Percentiles rank a stretch among this genome's conserved stretches.
Evolutionary conservation across 2,797 vertebrate genomes (phyloP).

Genomic region (Eremophila alpestris): DNA sequence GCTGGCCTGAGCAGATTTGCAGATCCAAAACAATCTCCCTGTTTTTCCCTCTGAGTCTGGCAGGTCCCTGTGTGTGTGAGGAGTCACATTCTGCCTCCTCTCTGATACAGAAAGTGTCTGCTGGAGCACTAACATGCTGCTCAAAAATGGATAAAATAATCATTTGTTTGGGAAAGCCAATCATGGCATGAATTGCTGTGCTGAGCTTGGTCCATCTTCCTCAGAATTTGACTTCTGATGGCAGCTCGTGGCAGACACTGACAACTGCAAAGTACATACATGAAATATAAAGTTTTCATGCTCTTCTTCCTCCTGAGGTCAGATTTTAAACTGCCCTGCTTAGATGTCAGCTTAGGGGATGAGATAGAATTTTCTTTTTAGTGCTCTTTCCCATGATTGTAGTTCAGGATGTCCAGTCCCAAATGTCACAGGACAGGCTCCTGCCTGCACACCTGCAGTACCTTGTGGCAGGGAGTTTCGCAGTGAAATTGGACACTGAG

Average conservation of each 20-base stretch:
- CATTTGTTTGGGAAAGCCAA: neutral
- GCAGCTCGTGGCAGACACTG: neutral
- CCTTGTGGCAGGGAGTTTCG: neutral
- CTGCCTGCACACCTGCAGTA: neutral
- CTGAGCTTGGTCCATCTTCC: neutral
- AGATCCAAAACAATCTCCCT: neutral
- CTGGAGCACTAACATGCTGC: neutral
- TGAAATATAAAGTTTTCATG: neutral
- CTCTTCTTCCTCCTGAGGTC: neutral
- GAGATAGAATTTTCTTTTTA: neutral
- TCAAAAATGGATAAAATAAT: constrained; percentile 50
- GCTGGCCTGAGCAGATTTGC: neutral
- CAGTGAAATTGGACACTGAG: neutral
- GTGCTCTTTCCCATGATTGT: neutral
- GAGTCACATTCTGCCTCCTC: constrained; percentile 37
- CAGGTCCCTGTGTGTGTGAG: neutral
- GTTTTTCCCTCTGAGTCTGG: neutral
- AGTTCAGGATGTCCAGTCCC: neutral
- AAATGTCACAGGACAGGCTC: neutral
- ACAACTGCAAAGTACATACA: neutral
- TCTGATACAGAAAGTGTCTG: neutral
- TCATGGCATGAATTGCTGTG: neutral
- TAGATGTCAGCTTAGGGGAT: neutral
- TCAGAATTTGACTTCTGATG: neutral
- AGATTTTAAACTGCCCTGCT: neutral